Conservation (phyloP, 2,113 vertebrate genomes). For the Pomatorhinus ruficollis region DNA sequence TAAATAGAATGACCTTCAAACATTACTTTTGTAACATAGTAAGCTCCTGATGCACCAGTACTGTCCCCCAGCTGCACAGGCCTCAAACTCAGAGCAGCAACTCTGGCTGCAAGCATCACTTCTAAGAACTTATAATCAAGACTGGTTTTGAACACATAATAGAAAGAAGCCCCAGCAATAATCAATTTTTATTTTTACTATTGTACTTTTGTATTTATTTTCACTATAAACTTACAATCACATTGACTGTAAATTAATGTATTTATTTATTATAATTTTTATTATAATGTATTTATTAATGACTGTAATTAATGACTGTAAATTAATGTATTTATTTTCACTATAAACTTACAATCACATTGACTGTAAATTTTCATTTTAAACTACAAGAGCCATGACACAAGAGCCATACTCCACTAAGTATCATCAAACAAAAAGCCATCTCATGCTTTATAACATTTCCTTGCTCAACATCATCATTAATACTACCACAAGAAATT, state of each 20-base stretch:
- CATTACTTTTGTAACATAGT: not conserved
- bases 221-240: not conserved
- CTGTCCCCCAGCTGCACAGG: not conserved
- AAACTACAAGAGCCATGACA: not conserved
- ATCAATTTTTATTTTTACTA: not conserved
- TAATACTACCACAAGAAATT: not conserved
- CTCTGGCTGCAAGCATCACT: not conserved
- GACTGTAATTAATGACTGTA: too few species aligned
- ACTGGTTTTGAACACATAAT: not conserved
- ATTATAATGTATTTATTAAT: too few species aligned
- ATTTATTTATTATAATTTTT: too few species aligned
- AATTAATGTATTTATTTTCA: not conserved
- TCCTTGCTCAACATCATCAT: not conserved
- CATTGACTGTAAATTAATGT: not conserved
- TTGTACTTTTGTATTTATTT: not conserved
- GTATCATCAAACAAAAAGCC: not conserved
- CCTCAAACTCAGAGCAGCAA: not conserved
- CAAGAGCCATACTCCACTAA: not conserved
- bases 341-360: not conserved
- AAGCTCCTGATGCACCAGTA: not conserved
- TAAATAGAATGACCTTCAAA: not conserved
- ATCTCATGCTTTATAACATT: not conserved
- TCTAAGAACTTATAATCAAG: not conserved
- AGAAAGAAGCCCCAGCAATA: not conserved
- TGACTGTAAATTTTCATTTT: not conserved